Conservation (phyloP, 35 echinoderm and acorn worm genomes). For the Hemicentrotus pulcherrimus region DNA sequence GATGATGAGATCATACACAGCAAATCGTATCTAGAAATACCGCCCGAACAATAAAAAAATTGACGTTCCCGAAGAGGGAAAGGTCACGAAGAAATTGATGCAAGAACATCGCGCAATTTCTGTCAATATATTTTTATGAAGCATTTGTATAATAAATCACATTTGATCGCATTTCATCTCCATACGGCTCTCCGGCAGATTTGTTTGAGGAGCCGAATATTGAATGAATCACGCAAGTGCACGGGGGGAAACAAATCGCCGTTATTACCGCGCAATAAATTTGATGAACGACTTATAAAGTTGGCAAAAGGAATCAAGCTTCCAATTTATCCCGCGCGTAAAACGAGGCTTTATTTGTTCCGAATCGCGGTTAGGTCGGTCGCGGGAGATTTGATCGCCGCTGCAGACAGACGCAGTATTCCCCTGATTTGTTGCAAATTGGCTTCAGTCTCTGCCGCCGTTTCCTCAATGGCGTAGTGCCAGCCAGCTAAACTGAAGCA, state of each 20-base stretch:
- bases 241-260: not conserved
- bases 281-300: not conserved
- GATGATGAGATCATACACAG: too few relatives aligned
- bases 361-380: not conserved
- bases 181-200: not conserved
- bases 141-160: constrained; percentile 19
- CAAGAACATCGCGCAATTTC: not conserved
- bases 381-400: not conserved
- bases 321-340: not conserved
- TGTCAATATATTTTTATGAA: not conserved
- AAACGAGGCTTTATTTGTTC: constrained; percentile 25
- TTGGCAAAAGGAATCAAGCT: constrained; percentile 2
- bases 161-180: constrained; percentile 8
- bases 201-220: constrained; percentile 12
- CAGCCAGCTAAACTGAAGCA: not conserved
- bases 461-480: not conserved
- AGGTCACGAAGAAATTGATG: not conserved
- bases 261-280: constrained; percentile 27
- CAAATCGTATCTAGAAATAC: not conserved
- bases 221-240: not conserved
- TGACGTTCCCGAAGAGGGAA: not conserved
- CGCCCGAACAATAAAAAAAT: not conserved
- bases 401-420: not conserved
- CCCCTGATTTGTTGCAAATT: constrained; percentile 10
- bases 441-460: not conserved